Conservation (phyloP, 1,140 invertebrate genomes). For the Drosophila tani region DNA sequence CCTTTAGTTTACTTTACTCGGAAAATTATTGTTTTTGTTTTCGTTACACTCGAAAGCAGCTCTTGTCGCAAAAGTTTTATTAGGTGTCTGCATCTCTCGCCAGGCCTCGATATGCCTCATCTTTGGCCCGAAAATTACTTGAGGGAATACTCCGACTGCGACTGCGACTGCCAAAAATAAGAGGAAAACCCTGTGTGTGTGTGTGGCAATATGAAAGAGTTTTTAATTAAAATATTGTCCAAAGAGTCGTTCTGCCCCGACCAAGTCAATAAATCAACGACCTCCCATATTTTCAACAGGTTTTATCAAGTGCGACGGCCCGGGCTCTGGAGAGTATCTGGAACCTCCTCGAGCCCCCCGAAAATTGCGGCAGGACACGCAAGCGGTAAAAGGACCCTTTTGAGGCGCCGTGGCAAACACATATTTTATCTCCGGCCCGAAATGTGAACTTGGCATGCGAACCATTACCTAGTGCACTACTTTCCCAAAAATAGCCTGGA, state of each 20-base stretch:
- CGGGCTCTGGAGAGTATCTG: conserved; percentile 10
- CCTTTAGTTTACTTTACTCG: conserved; percentile 29
- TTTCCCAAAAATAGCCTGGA: conserved; percentile 10
- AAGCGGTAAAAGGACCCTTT: conserved; percentile 43
- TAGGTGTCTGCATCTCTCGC: conserved; percentile 79
- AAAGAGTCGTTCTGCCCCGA: conserved; percentile 11
- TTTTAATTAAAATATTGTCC: conserved; percentile 80
- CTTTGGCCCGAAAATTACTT: conserved; percentile 72
- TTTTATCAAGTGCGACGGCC: conserved; percentile 61
- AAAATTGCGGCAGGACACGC: conserved; percentile 46
- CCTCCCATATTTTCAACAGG: conserved; percentile 69
- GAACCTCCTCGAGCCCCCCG: not conserved
- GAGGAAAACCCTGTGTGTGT: conserved; percentile 4
- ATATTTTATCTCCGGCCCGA: conserved; percentile 55
- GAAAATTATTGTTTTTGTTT: conserved; percentile 83
- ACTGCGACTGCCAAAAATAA: conserved; percentile 22
- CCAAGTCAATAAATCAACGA: conserved; percentile 72
- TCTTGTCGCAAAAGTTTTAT: conserved; percentile 81
- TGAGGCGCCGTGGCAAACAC: conserved; percentile 53
- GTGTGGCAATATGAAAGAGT: conserved; percentile 54
- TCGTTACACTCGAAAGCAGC: conserved; percentile 74
- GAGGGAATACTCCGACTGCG: conserved; percentile 45
- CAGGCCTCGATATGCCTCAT: conserved; percentile 63
- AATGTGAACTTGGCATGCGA: conserved; percentile 64
- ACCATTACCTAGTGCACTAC: conserved; percentile 58